Base-by-base conservation (phyloP, 2,888 invertebrate species). In the Phalangium opilio region DNA sequence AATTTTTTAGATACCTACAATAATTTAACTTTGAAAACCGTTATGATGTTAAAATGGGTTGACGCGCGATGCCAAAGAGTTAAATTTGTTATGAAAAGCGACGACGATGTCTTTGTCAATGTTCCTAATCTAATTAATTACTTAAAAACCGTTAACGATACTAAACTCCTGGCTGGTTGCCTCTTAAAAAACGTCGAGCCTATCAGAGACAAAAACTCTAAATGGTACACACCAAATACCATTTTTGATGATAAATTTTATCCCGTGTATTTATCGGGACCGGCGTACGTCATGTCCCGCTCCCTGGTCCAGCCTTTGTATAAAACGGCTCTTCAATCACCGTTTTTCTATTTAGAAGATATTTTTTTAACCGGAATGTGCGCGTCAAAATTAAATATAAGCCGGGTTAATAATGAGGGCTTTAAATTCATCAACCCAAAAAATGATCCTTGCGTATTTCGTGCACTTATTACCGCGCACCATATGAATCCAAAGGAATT, bases 1-100 rank as follows among this genome's bases (percentile, higher is more conserved):
- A 77, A 75, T 39, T 87, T 87, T 62, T 64, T 79, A 35, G 87
- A 87, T 64, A 78, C 82, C 0, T 86, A 87, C 62, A 82, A 85
- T 64, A 87, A 87, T 72, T 70, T 86, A 55, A 87, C 86, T 0
- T 61, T 87, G 20, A 87, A 87, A 63, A 81, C 84, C 41, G 77
- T 84, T 11, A 79, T 83, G 77, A 76, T 86, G 72, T 63, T 87
- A 48, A 86, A 86, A 62, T 81, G 84, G 79, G 77, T 81, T 18
- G 76, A 73, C 10, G 34, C 45, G 10, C 36, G 43, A 32, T 55
- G 53, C 33, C 35, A 17, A 4, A 34, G 21, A 10, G 48, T 50
- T 8, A 34, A 41, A 8, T 52, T 45, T 20, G 40, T 55, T 41
- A 50, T 55, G 49, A 55, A 55, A 33, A 51, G 48, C 10, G 55